phyloP scores from a whole-genome alignment of 37 sponge, comb jelly and placozoan genomes.

The Aphrocallistes beatrix region DNA sequence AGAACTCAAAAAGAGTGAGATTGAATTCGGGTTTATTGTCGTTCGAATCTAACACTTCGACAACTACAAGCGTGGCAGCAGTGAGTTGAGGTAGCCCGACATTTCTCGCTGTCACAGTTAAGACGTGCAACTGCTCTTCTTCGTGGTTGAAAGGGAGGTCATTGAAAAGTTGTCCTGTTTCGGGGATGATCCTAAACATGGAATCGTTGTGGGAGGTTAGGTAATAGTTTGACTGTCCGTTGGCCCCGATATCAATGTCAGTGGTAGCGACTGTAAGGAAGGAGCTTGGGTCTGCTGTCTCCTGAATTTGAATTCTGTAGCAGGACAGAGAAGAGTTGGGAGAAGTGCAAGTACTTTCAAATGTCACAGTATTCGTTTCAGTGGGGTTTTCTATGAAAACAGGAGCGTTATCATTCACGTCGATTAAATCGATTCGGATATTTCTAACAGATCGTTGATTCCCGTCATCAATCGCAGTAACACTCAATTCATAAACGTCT shows the following conservation, averaged over 20 bases:
- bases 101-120: not conserved
- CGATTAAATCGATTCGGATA: constrained; percentile 14
- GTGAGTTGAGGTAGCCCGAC: not conserved
- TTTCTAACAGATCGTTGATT: not conserved
- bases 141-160: not conserved
- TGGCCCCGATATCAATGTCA: not conserved
- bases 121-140: not conserved
- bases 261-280: not conserved
- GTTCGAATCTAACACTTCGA: not conserved
- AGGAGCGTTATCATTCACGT: constrained; percentile 29
- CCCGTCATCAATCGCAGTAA: not conserved
- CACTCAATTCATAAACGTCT: not conserved
- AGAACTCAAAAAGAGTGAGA: not conserved
- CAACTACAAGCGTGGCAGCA: not conserved
- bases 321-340: not conserved
- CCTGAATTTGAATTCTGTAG: not conserved
- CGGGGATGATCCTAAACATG: not conserved
- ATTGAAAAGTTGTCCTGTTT: not conserved
- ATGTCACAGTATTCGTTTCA: not conserved
- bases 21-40: not conserved
- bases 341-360: not conserved
- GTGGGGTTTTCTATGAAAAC: constrained; percentile 4
- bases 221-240: not conserved
- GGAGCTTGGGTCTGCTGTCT: not conserved
- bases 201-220: not conserved